Evolutionary conservation across 2,113 vertebrate species (phyloP).

Genomic region (Sapayoa aenigma): DNA sequence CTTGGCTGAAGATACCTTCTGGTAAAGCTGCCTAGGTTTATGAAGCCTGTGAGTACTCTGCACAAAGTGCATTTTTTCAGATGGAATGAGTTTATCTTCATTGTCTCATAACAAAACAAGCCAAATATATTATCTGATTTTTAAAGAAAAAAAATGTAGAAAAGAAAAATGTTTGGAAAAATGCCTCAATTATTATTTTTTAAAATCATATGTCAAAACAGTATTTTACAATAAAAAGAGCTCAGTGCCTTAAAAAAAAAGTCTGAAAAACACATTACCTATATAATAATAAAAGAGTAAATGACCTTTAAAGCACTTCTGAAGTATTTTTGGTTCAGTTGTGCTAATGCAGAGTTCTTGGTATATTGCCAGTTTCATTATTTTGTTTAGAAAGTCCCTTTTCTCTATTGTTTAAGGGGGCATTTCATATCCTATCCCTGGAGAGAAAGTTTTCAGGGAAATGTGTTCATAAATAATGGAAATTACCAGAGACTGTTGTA

Average conservation of each 20-base stretch:
- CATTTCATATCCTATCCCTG: constrained; percentile 49
- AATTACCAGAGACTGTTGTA: constrained; percentile 7
- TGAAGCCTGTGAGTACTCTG: background rate
- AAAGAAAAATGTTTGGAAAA: background rate
- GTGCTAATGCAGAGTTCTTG: background rate
- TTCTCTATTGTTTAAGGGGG: constrained; percentile 52
- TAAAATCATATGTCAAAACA: background rate
- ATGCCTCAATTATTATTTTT: background rate
- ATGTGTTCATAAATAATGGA: constrained; percentile 55
- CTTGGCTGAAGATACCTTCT: background rate
- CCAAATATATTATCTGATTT: background rate
- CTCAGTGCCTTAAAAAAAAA: background rate
- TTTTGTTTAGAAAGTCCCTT: constrained; percentile 55
- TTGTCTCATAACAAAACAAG: background rate
- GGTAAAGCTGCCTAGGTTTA: background rate
- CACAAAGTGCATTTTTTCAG: background rate
- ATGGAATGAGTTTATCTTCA: background rate
- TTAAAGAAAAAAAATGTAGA: background rate
- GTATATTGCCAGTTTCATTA: constrained; percentile 14
- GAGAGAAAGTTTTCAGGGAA: constrained; percentile 48
- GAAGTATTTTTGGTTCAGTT: constrained; percentile 10
- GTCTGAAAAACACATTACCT: background rate
- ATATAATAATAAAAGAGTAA: background rate
- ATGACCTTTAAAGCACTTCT: background rate
- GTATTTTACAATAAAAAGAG: background rate